phyloP scores from a whole-genome alignment of 2,888 invertebrate species.

The Sussaba pulchella region DNA sequence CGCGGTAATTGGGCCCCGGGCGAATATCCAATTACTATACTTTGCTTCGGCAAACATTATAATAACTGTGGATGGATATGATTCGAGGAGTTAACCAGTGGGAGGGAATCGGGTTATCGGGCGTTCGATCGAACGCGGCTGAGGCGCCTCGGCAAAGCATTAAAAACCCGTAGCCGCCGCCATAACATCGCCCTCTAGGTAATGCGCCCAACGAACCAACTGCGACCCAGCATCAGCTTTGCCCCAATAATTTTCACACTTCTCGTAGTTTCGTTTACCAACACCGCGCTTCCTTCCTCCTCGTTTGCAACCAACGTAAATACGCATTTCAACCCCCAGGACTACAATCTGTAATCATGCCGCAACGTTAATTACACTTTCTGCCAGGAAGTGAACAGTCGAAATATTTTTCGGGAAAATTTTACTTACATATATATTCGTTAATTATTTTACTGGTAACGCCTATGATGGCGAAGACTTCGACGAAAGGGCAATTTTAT shows the following conservation, averaged over 20 bases:
- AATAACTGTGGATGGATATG: conserved; percentile 76
- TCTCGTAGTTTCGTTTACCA: conserved; percentile 14
- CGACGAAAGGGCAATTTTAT: conserved; percentile 28
- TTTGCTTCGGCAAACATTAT: conserved; percentile 82
- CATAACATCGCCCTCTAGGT: not conserved
- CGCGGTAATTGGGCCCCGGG: conserved; percentile 78
- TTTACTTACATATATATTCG: not conserved
- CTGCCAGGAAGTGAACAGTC: not conserved
- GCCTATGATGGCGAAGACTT: conserved; percentile 25
- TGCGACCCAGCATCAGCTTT: conserved; percentile 8
- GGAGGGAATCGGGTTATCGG: conserved; percentile 76
- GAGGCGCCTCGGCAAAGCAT: conserved; percentile 73
- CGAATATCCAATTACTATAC: conserved; percentile 82
- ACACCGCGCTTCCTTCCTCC: conserved; percentile 1
- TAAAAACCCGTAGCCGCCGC: conserved; percentile 66
- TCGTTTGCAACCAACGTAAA: conserved; percentile 16
- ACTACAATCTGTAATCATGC: conserved; percentile 33
- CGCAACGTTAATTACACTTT: not conserved
- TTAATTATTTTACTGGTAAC: conserved; percentile 17
- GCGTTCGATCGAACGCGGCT: conserved; percentile 74
- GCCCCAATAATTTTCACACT: conserved; percentile 54
- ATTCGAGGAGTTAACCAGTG: conserved; percentile 74
- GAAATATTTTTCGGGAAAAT: conserved; percentile 1
- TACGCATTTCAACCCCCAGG: not conserved
- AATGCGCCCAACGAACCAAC: conserved; percentile 39